A percentile compares a stretch with the other conserved stretches of the same genome.
phyloP scores from a whole-genome alignment of 2,113 vertebrate species.

The Phocoena sinus region DNA sequence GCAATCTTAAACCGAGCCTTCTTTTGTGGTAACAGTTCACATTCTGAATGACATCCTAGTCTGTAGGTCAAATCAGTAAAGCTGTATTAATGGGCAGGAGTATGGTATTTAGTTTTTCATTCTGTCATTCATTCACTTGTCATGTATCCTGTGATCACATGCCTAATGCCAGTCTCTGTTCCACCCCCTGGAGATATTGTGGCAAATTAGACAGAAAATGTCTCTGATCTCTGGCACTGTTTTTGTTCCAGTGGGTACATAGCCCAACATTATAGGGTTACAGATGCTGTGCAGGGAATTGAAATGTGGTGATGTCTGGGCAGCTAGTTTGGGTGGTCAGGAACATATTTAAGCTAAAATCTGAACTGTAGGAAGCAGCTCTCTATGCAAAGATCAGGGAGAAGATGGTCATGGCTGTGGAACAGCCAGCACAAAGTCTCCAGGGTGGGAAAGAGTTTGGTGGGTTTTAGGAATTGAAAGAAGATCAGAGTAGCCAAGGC shows the following conservation, averaged over 20 bases:
- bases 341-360: neutral
- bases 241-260: neutral
- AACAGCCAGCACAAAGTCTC: neutral
- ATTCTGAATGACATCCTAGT: neutral
- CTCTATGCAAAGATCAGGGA: neutral
- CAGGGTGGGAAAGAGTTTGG: too few species aligned
- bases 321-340: neutral
- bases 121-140: neutral
- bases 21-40: neutral
- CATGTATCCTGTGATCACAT: neutral
- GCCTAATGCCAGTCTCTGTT: neutral
- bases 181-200: neutral
- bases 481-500: neutral
- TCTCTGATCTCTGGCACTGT: neutral
- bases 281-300: neutral
- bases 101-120: neutral
- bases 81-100: neutral
- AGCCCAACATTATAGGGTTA: too few species aligned
- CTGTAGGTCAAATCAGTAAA: neutral
- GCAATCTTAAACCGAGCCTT: neutral
- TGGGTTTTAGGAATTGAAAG: neutral
- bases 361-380: neutral
- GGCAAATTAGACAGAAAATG: neutral
- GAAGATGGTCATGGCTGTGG: neutral
- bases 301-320: neutral